These are phyloP conservation scores for Telenomus remus DNA, from an alignment of 1,140 invertebrate species.

Conservation along the genomic window DNA sequence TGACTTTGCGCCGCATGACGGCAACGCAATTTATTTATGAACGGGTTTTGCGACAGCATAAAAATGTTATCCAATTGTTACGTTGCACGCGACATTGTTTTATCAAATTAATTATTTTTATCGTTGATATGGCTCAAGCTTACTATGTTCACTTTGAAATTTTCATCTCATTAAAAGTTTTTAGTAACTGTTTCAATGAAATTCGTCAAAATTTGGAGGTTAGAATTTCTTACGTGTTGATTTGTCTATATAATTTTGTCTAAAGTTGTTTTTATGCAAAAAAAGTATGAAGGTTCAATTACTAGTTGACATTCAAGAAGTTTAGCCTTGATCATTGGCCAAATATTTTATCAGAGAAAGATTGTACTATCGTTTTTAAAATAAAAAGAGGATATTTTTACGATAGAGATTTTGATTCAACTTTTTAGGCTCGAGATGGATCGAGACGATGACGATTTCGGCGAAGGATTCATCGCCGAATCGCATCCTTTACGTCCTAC, in stretches of 20 bases:
- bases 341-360: slow-evolving; percentile 70
- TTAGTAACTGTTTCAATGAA: no score
- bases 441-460: slow-evolving; percentile 76
- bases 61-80: slow-evolving; percentile 23
- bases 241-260: no score
- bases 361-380: slow-evolving; percentile 39
- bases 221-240: no score
- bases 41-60: slow-evolving; percentile 44
- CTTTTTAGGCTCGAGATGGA: slow-evolving; percentile 69
- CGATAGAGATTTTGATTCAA: no score
- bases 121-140: no score
- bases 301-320: slow-evolving; percentile 63
- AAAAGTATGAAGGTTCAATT: not conserved
- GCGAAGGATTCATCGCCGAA: slow-evolving; percentile 77
- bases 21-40: slow-evolving; percentile 54
- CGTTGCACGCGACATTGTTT: not conserved
- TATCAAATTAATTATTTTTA: slow-evolving; percentile 14
- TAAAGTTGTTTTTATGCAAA: no score
- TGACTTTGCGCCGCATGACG: slow-evolving; percentile 56
- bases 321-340: slow-evolving; percentile 72
- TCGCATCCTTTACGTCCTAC: slow-evolving; percentile 77
- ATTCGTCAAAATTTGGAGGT: no score
- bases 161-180: no score
- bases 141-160: not conserved
- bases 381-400: no score